These are phyloP conservation scores for Bombylius major DNA, from an alignment of 2,888 invertebrate genomes.

Conservation along the genomic window DNA sequence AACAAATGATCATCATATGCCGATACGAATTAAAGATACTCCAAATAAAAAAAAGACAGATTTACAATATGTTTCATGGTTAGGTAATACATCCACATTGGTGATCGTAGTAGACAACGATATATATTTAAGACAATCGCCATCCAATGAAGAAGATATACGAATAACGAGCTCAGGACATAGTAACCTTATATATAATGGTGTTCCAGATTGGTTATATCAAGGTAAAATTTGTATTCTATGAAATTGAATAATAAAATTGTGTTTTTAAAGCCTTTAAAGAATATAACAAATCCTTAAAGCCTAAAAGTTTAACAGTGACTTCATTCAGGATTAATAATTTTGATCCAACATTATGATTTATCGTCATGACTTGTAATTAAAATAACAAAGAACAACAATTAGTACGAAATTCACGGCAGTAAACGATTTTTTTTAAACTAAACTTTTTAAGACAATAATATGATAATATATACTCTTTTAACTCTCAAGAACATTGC, in stretches of 20 bases:
- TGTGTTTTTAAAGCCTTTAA: no score
- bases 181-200: constrained; percentile 78
- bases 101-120: constrained; percentile 78
- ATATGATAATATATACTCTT: no score
- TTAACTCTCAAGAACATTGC: no score
- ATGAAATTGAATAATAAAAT: not conserved
- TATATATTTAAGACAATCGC: constrained; percentile 68
- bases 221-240: constrained; percentile 51
- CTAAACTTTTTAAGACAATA: no score
- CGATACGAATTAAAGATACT: constrained; percentile 65
- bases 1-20: constrained; percentile 79
- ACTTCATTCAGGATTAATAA: no score
- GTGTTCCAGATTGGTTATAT: constrained; percentile 92
- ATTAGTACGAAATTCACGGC: no score
- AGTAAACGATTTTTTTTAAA: no score
- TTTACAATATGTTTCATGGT: constrained; percentile 74
- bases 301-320: not conserved
- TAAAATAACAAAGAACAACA: no score
- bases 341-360: no score
- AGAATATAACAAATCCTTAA: not conserved
- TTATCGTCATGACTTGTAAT: no score
- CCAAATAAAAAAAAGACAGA: constrained; percentile 54
- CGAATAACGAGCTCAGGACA: constrained; percentile 63
- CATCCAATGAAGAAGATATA: constrained; percentile 52
- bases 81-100: constrained; percentile 63